Evolutionary conservation across 2,888 invertebrate genomes (phyloP).

Genomic region (Nebria salina): DNA sequence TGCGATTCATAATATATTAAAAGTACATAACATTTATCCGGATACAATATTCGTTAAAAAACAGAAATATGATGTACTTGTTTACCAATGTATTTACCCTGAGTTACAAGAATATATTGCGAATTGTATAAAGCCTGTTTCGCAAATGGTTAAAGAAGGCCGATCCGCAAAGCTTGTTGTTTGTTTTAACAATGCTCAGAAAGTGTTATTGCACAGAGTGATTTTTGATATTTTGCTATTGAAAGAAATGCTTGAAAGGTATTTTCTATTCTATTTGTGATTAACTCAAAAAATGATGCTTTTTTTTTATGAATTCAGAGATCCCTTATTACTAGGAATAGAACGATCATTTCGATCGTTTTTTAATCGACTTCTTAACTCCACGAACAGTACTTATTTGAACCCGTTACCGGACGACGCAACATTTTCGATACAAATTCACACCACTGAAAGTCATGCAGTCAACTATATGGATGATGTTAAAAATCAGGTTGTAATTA

Average conservation of each 20-base stretch:
- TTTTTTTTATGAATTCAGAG: conserved; percentile 54
- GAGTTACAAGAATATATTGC: conserved; percentile 72
- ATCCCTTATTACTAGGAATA: conserved; percentile 70
- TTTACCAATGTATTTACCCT: conserved; percentile 71
- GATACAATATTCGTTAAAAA: conserved; percentile 69
- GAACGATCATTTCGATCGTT: conserved; percentile 72
- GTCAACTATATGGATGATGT: conserved; percentile 67
- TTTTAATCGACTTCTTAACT: conserved; percentile 69
- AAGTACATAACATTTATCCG: conserved; percentile 71
- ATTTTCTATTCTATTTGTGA: conserved; percentile 12
- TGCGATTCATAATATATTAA: conserved; percentile 72
- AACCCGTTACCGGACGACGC: conserved; percentile 65
- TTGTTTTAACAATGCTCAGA: conserved; percentile 64
- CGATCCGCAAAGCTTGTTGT: conserved; percentile 66
- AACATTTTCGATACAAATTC: conserved; percentile 70
- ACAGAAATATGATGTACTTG: conserved; percentile 71
- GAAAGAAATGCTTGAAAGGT: conserved; percentile 53
- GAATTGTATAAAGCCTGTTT: conserved; percentile 65
- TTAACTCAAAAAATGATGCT: too few relatives aligned
- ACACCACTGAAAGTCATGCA: conserved; percentile 70
- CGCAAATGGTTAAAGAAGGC: conserved; percentile 64
- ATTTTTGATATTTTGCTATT: conserved; percentile 61
- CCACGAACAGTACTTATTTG: conserved; percentile 62
- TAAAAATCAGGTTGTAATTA: conserved; percentile 59
- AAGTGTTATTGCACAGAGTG: conserved; percentile 62